These are phyloP conservation scores for Callipepla californica DNA, from an alignment of 2,113 vertebrate genomes.

Conservation along the genomic window DNA sequence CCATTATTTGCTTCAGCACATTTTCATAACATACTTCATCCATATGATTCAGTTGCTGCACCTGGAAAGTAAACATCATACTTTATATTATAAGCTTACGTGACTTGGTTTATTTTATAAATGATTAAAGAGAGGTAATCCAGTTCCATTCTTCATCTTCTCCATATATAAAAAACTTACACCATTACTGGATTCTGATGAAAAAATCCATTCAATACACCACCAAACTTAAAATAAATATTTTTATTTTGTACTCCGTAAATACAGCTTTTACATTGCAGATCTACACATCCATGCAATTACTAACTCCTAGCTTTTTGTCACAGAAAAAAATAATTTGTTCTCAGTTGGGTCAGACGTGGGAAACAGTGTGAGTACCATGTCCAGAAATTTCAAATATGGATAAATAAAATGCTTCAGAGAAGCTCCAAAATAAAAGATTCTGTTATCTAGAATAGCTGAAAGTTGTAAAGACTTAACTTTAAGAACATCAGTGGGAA, in stretches of 20 bases:
- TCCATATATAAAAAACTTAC: not conserved
- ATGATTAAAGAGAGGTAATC: not conserved
- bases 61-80: slow-evolving; percentile 74
- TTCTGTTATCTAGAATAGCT: not conserved
- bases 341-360: not conserved
- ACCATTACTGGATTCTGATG: not conserved
- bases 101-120: not conserved
- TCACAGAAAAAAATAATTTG: not conserved
- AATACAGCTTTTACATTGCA: not conserved
- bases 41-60: slow-evolving; percentile 94
- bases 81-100: not conserved
- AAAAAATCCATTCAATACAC: not conserved
- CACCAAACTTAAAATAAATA: not conserved
- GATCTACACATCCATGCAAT: not conserved
- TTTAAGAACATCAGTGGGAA: not conserved
- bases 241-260: not conserved
- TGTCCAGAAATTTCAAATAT: not conserved
- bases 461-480: not conserved
- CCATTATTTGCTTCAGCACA: slow-evolving; percentile 93
- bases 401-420: not conserved
- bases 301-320: not conserved
- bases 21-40: slow-evolving; percentile 97
- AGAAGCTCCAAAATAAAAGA: not conserved
- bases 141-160: not conserved
- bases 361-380: not conserved